These are phyloP conservation scores for Clytia hemisphaerica DNA, from an alignment of 30 jellyfish, hydroid and myxozoan genomes.

Conservation along the genomic window DNA sequence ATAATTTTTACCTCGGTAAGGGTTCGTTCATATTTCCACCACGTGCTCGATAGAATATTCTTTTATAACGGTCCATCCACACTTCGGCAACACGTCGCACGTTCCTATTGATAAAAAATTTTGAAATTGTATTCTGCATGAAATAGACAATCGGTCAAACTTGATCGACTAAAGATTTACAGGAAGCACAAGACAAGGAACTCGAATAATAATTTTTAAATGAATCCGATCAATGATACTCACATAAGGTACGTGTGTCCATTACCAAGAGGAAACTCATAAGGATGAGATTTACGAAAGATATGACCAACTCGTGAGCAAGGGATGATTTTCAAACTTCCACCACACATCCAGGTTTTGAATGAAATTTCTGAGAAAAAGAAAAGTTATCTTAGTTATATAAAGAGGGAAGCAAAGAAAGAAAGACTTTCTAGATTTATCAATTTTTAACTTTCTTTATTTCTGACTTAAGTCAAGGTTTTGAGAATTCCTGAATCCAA, in stretches of 20 bases:
- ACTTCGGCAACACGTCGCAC: conserved; percentile 75
- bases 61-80: conserved; percentile 77
- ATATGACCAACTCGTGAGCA: conserved; percentile 95
- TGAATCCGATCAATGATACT: too few relatives aligned
- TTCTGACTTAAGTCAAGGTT: too few relatives aligned
- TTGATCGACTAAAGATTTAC: too few relatives aligned
- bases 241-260: conserved; percentile 50
- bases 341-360: conserved; percentile 87
- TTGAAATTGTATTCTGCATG: neutral
- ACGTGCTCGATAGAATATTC: conserved; percentile 56
- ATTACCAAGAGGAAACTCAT: conserved; percentile 74
- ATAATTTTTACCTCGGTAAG: too few relatives aligned
- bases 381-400: neutral
- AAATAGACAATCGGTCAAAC: neutral
- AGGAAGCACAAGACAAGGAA: too few relatives aligned
- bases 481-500: too few relatives aligned
- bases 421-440: too few relatives aligned
- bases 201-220: too few relatives aligned
- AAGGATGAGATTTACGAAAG: conserved; percentile 64
- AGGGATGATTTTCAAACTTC: conserved; percentile 72
- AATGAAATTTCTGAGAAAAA: conserved; percentile 51
- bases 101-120: conserved; percentile 41
- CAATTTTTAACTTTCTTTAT: too few relatives aligned
- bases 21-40: conserved; percentile 33
- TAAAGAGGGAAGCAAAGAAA: too few relatives aligned